Evolutionary conservation across 1,140 invertebrate species (phyloP).

Genomic region (Aphelenchoides besseyi): DNA sequence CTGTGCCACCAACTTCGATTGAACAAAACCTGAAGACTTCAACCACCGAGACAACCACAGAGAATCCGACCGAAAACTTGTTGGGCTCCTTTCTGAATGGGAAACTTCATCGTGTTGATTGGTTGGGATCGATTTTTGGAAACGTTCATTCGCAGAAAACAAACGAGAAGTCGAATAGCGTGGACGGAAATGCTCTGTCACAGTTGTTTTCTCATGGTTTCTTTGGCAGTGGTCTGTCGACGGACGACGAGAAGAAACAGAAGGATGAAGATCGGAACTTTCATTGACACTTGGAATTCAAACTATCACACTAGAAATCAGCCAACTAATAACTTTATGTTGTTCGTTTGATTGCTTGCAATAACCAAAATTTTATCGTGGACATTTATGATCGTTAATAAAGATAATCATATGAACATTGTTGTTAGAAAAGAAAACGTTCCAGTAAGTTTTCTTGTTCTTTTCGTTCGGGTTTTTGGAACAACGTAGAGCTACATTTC

Average conservation of each 20-base stretch:
- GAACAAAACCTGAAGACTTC: neutral
- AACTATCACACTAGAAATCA: no score
- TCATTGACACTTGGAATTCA: no score
- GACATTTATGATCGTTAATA: no score
- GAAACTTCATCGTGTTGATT: neutral
- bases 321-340: no score
- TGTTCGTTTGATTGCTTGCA: no score
- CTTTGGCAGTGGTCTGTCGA: neutral
- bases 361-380: no score
- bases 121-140: slow-evolving; percentile 8
- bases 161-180: neutral
- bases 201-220: neutral
- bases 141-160: neutral
- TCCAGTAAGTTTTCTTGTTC: no score
- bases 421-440: no score
- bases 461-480: no score
- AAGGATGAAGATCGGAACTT: slow-evolving; percentile 10
- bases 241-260: neutral
- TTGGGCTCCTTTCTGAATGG: neutral
- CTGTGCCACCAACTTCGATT: neutral
- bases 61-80: neutral
- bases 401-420: no score
- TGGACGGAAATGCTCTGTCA: neutral
- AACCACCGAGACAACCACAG: neutral
- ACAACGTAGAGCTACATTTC: no score